These are phyloP conservation scores for Morpho helenor DNA, from an alignment of 2,888 invertebrate genomes.

Conservation along the genomic window DNA sequence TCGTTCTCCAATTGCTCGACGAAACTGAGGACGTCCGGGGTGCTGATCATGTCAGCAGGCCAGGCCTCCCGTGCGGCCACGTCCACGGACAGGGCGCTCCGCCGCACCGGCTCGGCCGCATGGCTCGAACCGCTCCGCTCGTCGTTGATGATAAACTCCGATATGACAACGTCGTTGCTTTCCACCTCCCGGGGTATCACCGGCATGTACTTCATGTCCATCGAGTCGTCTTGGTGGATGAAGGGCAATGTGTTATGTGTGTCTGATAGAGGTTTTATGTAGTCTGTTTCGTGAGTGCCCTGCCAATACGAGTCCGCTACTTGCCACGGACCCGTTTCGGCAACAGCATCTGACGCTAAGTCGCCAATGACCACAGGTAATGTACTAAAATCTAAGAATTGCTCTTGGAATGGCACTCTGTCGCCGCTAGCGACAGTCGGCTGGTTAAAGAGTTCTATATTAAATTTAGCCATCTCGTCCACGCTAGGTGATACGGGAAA, in stretches of 20 bases:
- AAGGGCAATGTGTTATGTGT: conserved; percentile 58
- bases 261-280: conserved; percentile 43
- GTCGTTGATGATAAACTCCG: conserved; percentile 50
- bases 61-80: conserved; percentile 46
- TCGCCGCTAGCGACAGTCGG: conserved; percentile 35
- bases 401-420: conserved; percentile 49
- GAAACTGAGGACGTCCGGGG: conserved; percentile 66
- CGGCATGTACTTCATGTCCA: conserved; percentile 55
- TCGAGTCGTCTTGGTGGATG: conserved; percentile 62
- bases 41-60: conserved; percentile 55
- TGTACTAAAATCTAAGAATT: conserved; percentile 56
- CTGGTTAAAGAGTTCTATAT: conserved; percentile 39
- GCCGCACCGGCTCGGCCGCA: background rate
- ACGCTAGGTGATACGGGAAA: conserved; percentile 52
- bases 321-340: conserved; percentile 47
- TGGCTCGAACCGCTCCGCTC: conserved; percentile 29
- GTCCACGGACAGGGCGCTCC: conserved; percentile 46
- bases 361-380: conserved; percentile 64
- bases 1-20: conserved; percentile 71
- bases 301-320: conserved; percentile 44
- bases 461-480: conserved; percentile 44
- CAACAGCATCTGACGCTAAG: conserved; percentile 47
- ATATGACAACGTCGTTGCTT: conserved; percentile 51
- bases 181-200: conserved; percentile 64
- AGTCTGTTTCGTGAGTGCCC: conserved; percentile 44